Conservation (phyloP, 2,797 vertebrate species). For the Lagodon rhomboides region DNA sequence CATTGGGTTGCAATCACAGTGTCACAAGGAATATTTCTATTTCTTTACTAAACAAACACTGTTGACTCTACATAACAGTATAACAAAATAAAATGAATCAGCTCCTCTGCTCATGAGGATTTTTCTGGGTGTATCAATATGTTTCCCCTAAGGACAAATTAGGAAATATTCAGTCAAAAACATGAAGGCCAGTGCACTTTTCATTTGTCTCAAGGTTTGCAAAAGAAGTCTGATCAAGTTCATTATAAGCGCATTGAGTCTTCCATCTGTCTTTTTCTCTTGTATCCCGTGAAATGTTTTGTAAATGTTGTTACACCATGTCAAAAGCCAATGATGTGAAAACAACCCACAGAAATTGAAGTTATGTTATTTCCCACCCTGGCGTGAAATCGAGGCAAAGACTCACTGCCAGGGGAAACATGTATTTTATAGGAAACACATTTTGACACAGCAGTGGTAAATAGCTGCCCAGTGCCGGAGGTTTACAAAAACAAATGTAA, state of each 20-base stretch:
- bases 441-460: conserved; percentile 60
- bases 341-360: conserved; percentile 61
- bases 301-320: conserved; percentile 30
- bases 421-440: conserved; percentile 55
- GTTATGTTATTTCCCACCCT: conserved; percentile 51
- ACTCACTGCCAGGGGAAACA: conserved; percentile 56
- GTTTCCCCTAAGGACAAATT: not conserved
- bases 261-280: not conserved
- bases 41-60: not conserved
- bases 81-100: not conserved
- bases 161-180: not conserved
- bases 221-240: conserved; percentile 5
- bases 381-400: conserved; percentile 63
- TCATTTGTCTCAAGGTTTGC: conserved; percentile 2
- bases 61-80: not conserved
- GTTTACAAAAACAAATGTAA: conserved; percentile 57
- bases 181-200: not conserved
- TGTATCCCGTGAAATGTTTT: conserved; percentile 21
- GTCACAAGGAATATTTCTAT: not conserved
- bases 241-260: not conserved
- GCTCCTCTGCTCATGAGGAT: not conserved
- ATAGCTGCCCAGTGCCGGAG: conserved; percentile 38
- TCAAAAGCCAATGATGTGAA: conserved; percentile 54
- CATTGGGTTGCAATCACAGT: not conserved
- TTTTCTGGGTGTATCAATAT: not conserved